Evolutionary conservation across 2,888 invertebrate species (phyloP), one percentile per base, ranked within the genome.

Genomic region (Sisyra terminalis): DNA sequence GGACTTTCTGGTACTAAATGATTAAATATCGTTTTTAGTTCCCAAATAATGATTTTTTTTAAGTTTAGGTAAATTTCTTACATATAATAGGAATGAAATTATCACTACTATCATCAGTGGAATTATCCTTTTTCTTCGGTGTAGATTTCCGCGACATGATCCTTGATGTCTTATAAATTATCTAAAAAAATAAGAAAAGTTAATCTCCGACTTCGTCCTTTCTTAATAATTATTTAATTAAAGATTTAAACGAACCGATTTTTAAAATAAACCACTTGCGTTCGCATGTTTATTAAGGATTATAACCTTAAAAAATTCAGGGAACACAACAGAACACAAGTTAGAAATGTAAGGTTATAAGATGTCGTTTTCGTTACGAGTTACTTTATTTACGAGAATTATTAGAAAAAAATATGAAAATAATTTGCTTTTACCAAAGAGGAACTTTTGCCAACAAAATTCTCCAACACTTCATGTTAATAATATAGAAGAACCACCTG

Each of bases 1-100:
- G 63, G 64, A 50, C 63, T 65, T 44, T 56, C 55, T 29, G 52
- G 53, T 42, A 65, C 65, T 65, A 46, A 39, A 57, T 57, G 34
- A 11, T 10, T 30, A 31, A 9, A 11, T 11, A 29, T 15, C 17
- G 31, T 30, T 14, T 16, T 7, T 13, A 17, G 16, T 11, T 30
- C 9, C n/a, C n/a, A n/a, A n/a, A n/a, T 30, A n/a, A 10, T n/a
- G 30, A 30, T 2, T 11, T 30, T 3, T 3, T 30, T 30, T 30
- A n/a, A n/a, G 30, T 30, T 11, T 30, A n/a, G 30, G 30, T 5
- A 17, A 18, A 30, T 3, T 16, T 29, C 40, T 29, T 40, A 40
- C 40, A 15, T 8, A 15, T 29, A 14, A 40, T 9, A 13, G 40
- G 14, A 29, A 15, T 9, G 13, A 40, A 40, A 14, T 30, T 29